Conservation (phyloP, 2,797 vertebrate species). For the Phrynocephalus forsythii region DNA sequence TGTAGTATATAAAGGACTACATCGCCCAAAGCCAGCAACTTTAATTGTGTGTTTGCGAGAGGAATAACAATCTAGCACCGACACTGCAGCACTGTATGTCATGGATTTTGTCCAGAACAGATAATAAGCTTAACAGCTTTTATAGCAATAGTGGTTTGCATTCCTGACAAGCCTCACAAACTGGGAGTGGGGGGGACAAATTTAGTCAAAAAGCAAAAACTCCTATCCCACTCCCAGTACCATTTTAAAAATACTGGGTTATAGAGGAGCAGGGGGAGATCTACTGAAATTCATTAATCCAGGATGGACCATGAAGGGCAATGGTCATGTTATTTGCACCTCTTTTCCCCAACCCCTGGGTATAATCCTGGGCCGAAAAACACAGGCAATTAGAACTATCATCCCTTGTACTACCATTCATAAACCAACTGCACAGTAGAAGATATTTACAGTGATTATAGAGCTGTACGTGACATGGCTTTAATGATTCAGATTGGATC, state of each 20-base stretch:
- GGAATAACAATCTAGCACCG: background rate
- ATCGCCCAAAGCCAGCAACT: background rate
- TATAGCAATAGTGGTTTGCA: background rate
- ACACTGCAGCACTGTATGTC: background rate
- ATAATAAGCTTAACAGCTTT: constrained; percentile 7
- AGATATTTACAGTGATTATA: constrained; percentile 32
- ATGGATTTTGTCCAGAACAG: background rate
- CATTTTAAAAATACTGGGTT: background rate
- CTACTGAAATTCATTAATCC: background rate
- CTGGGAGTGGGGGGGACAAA: background rate
- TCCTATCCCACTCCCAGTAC: background rate
- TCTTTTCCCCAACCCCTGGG: constrained; percentile 18
- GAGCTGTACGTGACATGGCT: constrained; percentile 54
- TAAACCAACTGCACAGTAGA: constrained; percentile 35
- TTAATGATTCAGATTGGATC: constrained; percentile 67
- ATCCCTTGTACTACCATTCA: constrained; percentile 1
- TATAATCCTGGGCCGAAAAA: constrained; percentile 40
- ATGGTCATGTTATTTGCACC: background rate
- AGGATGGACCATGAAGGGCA: background rate
- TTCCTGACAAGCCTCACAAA: background rate
- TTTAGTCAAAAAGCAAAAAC: background rate
- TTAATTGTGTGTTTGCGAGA: background rate
- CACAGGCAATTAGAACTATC: constrained; percentile 23
- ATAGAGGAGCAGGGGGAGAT: background rate
- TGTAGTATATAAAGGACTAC: background rate